Percentiles rank a stretch among this genome's conserved stretches.
phyloP scores from a whole-genome alignment of 2,113 vertebrate species.

The Panthera leo region DNA sequence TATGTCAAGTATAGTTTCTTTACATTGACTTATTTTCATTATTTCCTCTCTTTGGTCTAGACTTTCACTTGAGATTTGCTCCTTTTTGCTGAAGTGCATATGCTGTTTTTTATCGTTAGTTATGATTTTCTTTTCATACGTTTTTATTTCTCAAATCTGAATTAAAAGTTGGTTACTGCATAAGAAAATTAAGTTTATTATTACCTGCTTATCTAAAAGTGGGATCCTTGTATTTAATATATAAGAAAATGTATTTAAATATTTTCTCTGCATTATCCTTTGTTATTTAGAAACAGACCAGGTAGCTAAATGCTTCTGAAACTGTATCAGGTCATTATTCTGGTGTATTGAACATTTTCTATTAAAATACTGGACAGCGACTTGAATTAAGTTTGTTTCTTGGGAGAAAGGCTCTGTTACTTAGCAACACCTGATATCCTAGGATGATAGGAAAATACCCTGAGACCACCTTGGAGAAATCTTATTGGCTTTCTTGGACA shows the following conservation, averaged over 20 bases:
- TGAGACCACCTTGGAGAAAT: not conserved
- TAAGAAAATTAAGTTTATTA: not conserved
- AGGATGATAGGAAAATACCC: not conserved
- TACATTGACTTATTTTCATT: not conserved
- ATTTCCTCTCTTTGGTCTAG: not conserved
- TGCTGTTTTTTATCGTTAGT: not conserved
- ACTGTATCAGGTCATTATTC: constrained; percentile 7
- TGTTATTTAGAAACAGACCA: constrained; percentile 38
- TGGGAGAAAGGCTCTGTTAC: constrained; percentile 51
- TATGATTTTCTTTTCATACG: not conserved
- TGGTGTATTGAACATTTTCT: constrained; percentile 23
- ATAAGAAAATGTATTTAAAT: not conserved
- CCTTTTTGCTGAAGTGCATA: not conserved
- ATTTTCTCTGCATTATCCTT: not conserved
- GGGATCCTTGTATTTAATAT: not conserved
- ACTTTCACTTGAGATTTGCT: not conserved
- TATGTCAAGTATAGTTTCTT: not conserved
- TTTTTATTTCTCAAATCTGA: constrained; percentile 30
- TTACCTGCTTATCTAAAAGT: not conserved
- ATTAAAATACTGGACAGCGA: constrained; percentile 48
- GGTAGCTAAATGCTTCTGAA: constrained; percentile 15
- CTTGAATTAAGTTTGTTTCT: constrained; percentile 61
- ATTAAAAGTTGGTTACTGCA: constrained; percentile 19
- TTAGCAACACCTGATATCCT: constrained; percentile 57
- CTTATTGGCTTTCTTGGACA: constrained; percentile 17